phyloP scores from a whole-genome alignment of 2,888 invertebrate genomes.

The Morinoia aosen region DNA sequence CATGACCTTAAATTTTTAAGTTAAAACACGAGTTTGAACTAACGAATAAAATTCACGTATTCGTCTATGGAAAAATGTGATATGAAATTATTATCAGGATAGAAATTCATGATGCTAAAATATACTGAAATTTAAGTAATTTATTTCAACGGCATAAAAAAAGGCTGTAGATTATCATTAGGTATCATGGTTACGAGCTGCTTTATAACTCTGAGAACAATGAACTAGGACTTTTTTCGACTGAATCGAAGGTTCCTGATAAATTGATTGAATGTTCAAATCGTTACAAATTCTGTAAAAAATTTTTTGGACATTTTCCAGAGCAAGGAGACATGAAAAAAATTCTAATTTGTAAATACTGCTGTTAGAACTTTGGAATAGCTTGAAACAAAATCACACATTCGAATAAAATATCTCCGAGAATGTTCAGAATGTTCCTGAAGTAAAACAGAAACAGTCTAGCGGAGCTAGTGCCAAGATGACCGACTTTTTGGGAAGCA shows the following conservation, averaged over 20 bases:
- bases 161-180: no score
- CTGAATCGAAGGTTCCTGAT: neutral
- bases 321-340: neutral
- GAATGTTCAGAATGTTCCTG: neutral
- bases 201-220: neutral
- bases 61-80: no score
- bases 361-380: neutral
- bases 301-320: neutral
- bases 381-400: neutral
- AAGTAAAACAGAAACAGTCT: neutral
- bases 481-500: conserved; percentile 7
- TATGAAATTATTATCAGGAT: no score
- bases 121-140: no score
- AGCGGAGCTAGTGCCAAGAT: neutral
- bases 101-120: no score
- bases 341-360: neutral
- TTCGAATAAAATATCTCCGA: neutral
- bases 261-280: neutral
- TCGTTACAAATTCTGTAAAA: neutral
- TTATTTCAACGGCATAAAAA: no score
- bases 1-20: no score
- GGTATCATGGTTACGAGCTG: neutral
- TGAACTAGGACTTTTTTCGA: neutral
- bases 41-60: no score
- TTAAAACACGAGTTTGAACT: no score